phyloP scores from a whole-genome alignment of 2,797 vertebrate species.

The Sebastes nivosus region DNA sequence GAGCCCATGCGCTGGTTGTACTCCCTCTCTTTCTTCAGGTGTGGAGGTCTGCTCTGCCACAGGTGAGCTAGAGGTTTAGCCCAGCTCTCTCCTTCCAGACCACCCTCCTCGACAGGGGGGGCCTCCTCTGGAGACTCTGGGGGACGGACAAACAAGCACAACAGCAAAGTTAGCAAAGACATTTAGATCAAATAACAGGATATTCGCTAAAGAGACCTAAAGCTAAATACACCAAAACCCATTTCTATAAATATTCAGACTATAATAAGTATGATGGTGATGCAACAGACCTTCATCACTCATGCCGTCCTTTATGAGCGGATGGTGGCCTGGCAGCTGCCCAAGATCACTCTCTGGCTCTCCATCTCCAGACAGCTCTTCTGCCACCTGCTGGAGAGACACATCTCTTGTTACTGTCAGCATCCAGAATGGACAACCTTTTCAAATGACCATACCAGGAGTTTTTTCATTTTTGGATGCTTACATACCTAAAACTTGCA shows the following conservation, averaged over 20 bases:
- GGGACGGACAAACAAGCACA: conserved; percentile 7
- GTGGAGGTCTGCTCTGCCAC: conserved; percentile 93
- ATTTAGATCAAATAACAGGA: not conserved
- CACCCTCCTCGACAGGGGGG: conserved; percentile 86
- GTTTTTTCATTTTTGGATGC: not conserved
- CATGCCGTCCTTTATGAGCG: conserved; percentile 89
- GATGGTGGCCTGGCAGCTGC: conserved; percentile 93
- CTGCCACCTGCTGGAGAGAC: conserved; percentile 77
- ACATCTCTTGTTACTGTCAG: not conserved
- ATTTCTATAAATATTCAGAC: not conserved
- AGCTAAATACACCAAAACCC: no score
- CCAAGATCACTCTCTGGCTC: conserved; percentile 87
- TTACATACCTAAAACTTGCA: not conserved
- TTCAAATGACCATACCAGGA: not conserved
- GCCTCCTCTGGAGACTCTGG: conserved; percentile 87
- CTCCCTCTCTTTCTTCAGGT: conserved; percentile 91
- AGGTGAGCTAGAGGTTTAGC: conserved; percentile 93
- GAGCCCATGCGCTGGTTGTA: conserved; percentile 91
- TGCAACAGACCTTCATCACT: conserved; percentile 90
- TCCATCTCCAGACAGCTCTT: conserved; percentile 75
- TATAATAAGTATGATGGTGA: not conserved
- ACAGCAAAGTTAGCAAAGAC: not conserved
- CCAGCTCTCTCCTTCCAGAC: conserved; percentile 90
- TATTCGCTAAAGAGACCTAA: not conserved
- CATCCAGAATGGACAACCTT: not conserved